Percentiles rank a stretch among this genome's conserved stretches.
Conservation (phyloP, 2,113 vertebrate species). For the Apodemus speciosus region DNA sequence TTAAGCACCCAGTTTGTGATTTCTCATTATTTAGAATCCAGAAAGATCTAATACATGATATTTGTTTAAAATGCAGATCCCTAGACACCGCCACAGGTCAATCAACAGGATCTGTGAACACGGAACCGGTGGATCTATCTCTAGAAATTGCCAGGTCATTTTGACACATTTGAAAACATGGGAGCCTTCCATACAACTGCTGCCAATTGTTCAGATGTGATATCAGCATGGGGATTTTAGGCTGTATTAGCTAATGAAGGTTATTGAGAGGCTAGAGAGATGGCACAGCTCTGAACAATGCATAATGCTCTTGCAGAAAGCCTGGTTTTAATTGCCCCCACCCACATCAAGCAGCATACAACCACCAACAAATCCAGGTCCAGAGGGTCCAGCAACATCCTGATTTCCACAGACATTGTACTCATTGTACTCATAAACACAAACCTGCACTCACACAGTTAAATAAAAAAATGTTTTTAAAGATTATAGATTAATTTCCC, state of each 20-base stretch:
- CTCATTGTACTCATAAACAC: neutral
- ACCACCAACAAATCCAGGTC: neutral
- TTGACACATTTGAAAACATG: neutral
- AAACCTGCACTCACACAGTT: neutral
- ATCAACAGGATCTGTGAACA: neutral
- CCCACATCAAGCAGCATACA: neutral
- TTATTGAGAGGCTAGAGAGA: neutral
- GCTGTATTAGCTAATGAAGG: neutral
- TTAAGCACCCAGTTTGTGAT: neutral
- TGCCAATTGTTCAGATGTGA: neutral
- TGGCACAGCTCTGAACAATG: too few species aligned
- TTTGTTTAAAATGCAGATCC: neutral
- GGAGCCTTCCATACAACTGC: neutral
- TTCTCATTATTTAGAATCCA: neutral
- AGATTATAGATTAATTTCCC: slow-evolving; percentile 13
- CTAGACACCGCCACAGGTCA: neutral
- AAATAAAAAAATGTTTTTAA: neutral
- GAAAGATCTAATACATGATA: neutral
- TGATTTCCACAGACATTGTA: neutral
- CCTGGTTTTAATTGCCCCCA: neutral
- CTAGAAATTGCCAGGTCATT: neutral
- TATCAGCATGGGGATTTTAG: neutral
- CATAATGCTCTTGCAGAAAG: neutral
- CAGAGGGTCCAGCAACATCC: neutral
- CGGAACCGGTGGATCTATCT: neutral